These are phyloP conservation scores for Myotis brandtii DNA, from an alignment of 2,113 vertebrate genomes.

Conservation along the genomic window DNA sequence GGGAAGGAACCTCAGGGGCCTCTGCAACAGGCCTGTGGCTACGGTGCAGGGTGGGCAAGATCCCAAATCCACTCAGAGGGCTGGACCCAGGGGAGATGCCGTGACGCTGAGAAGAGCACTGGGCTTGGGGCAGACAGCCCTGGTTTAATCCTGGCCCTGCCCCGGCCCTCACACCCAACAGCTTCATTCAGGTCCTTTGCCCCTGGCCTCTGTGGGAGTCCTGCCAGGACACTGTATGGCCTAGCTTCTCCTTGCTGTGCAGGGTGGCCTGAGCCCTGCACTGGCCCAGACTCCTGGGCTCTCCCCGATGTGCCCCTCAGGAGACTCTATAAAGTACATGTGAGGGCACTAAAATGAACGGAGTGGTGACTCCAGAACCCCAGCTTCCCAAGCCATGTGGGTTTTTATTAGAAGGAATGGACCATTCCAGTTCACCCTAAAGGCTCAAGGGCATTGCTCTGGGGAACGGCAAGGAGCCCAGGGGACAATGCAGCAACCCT, in stretches of 20 bases:
- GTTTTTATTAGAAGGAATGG: not conserved
- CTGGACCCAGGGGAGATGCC: not conserved
- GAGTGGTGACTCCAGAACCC: not conserved
- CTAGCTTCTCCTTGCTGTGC: not conserved
- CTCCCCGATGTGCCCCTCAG: not conserved
- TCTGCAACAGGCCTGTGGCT: not conserved
- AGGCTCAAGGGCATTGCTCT: not conserved
- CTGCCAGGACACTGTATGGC: fast-evolving
- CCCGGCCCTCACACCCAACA: not conserved
- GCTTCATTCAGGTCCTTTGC: not conserved
- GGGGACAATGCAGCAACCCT: fast-evolving
- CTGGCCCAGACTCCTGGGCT: not conserved
- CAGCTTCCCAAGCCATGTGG: not conserved
- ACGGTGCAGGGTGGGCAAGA: not conserved
- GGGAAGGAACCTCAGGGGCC: not conserved
- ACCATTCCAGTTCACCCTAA: not conserved
- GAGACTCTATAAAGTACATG: not conserved
- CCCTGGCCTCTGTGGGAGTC: not conserved
- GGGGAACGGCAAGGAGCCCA: not conserved
- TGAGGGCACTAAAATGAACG: not conserved
- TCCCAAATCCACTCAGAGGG: not conserved
- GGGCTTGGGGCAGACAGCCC: not conserved
- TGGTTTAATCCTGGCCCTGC: not conserved
- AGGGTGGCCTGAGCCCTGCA: not conserved
- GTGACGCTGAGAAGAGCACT: fast-evolving